phyloP scores from a whole-genome alignment of 92 coral and sea anemone genomes.

The Paramuricea clavata region DNA sequence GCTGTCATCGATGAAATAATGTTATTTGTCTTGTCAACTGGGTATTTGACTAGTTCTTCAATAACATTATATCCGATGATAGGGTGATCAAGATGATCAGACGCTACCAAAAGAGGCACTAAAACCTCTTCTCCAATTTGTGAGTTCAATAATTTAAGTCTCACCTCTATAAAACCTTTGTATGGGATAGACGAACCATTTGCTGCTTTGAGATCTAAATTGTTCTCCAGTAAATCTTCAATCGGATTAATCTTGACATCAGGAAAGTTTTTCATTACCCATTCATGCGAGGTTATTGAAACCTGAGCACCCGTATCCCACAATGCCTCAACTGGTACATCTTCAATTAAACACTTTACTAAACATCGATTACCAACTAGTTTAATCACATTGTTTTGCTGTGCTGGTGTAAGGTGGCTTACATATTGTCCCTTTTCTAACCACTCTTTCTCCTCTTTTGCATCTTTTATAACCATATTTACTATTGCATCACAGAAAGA shows the following conservation, averaged over 20 bases:
- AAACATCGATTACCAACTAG: conserved; percentile 28
- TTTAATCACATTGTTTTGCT: conserved; percentile 25
- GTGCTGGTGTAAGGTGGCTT: conserved; percentile 33
- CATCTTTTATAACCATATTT: conserved; percentile 26
- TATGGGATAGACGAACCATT: conserved; percentile 22
- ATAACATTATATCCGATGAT: neutral
- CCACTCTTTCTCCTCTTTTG: conserved; percentile 36
- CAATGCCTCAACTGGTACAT: neutral
- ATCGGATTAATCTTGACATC: conserved; percentile 18
- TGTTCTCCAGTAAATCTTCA: conserved; percentile 21
- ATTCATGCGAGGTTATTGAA: conserved; percentile 30
- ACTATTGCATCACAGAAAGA: conserved; percentile 17
- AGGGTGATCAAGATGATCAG: neutral
- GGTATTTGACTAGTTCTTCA: no score
- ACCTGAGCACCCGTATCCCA: conserved; percentile 32
- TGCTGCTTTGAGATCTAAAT: conserved; percentile 36
- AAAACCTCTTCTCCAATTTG: neutral
- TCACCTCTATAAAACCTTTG: conserved; percentile 9
- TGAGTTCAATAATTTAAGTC: conserved; percentile 5
- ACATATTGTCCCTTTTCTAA: conserved; percentile 41
- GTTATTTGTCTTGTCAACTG: neutral
- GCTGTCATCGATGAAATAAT: conserved; percentile 5
- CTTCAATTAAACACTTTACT: conserved; percentile 12
- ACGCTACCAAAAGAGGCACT: neutral
- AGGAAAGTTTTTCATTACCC: conserved; percentile 14